A percentile compares a stretch with the other conserved stretches of the same genome.
phyloP scores from a whole-genome alignment of 1,140 invertebrate species.

The Nasonia giraulti region DNA sequence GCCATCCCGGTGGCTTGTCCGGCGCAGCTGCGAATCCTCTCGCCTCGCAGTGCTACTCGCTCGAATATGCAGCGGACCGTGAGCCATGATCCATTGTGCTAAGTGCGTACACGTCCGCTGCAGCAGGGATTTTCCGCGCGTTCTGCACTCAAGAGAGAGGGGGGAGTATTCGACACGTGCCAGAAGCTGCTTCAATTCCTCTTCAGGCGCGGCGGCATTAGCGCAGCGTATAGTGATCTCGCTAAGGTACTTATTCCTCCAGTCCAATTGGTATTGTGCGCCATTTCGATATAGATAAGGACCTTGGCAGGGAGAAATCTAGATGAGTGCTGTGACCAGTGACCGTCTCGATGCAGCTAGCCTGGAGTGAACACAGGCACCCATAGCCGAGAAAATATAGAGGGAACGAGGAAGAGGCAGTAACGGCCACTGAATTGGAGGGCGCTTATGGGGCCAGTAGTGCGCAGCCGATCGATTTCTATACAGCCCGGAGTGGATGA shows the following conservation, averaged over 20 bases:
- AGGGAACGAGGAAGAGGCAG: background rate
- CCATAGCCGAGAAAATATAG: background rate
- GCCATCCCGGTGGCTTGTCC: background rate
- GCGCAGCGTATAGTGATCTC: background rate
- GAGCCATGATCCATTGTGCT: slow-evolving; percentile 23
- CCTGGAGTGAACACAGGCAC: background rate
- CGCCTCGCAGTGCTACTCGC: background rate
- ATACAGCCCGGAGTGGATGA: background rate
- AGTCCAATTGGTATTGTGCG: background rate
- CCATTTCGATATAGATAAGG: background rate
- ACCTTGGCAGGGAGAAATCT: background rate
- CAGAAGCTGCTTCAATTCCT: background rate
- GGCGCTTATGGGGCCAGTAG: background rate
- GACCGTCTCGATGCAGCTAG: background rate
- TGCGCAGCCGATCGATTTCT: background rate
- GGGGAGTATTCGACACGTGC: background rate
- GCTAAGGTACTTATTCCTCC: background rate
- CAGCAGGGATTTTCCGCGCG: slow-evolving; percentile 1
- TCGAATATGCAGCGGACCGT: slow-evolving; percentile 8
- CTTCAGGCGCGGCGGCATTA: background rate
- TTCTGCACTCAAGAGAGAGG: background rate
- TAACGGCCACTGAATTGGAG: background rate
- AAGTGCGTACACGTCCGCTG: slow-evolving; percentile 18
- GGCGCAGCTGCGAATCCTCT: slow-evolving; percentile 22
- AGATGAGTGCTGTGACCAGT: background rate